Percentiles rank a stretch among this genome's conserved stretches.
These are phyloP conservation scores for Ypsolopha scabrella DNA, from an alignment of 2,888 invertebrate genomes.

Conservation along the genomic window DNA sequence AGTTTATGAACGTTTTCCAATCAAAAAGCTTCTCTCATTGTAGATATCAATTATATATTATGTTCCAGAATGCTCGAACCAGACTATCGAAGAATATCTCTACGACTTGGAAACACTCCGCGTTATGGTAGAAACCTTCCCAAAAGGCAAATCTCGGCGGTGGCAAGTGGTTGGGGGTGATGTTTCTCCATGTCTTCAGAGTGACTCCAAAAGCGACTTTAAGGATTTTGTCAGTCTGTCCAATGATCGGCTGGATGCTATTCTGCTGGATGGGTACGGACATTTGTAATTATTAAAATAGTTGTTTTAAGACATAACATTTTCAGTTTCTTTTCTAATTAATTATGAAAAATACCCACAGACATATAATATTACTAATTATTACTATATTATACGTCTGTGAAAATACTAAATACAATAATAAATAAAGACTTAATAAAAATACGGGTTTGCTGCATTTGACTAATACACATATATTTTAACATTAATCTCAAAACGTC, in stretches of 20 bases:
- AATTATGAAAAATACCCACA: no score
- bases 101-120: slow-evolving; percentile 73
- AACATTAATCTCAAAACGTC: no score
- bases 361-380: no score
- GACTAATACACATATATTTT: no score
- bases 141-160: slow-evolving; percentile 31
- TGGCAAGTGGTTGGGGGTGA: slow-evolving; percentile 76
- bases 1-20: no score
- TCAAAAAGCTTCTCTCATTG: no score
- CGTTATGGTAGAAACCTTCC: slow-evolving; percentile 75
- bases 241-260: slow-evolving; percentile 71
- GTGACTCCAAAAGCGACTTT: slow-evolving; percentile 65
- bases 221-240: slow-evolving; percentile 68
- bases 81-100: slow-evolving; percentile 68
- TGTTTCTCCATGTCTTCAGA: slow-evolving; percentile 60
- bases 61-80: slow-evolving; percentile 59
- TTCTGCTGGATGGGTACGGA: slow-evolving; percentile 80
- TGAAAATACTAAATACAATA: no score
- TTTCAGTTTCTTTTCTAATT: slow-evolving; percentile 2
- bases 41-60: slow-evolving; percentile 2
- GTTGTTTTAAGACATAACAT: no score
- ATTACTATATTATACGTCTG: no score
- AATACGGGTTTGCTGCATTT: no score
- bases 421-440: no score
- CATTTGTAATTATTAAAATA: neutral